These are phyloP conservation scores for Flexamia atlantica DNA, from an alignment of 2,888 invertebrate genomes.

Conservation along the genomic window DNA sequence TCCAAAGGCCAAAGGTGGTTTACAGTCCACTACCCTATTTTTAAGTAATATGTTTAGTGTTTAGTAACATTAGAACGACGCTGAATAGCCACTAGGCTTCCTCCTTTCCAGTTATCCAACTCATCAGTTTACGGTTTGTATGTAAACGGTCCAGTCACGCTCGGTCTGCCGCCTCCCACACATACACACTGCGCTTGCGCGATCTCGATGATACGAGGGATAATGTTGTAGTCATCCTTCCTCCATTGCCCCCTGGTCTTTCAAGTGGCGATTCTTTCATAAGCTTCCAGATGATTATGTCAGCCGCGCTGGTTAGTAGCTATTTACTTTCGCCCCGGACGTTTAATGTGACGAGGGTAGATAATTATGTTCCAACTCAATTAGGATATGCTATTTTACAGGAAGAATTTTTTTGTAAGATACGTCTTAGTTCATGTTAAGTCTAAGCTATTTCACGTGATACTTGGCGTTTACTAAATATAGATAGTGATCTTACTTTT, in stretches of 20 bases:
- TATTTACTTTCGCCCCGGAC: too few relatives aligned
- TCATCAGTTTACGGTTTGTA: neutral
- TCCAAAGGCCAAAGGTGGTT: too few relatives aligned
- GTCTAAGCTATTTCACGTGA: too few relatives aligned
- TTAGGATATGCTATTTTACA: too few relatives aligned
- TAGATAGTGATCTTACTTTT: too few relatives aligned
- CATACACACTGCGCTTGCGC: neutral
- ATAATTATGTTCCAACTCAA: too few relatives aligned
- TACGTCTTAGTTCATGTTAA: too few relatives aligned
- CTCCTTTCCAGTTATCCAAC: slow-evolving; percentile 47
- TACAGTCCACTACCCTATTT: neutral
- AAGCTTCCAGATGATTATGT: neutral
- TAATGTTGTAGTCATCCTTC: slow-evolving; percentile 3
- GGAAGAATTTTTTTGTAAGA: too few relatives aligned
- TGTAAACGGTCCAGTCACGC: slow-evolving; percentile 38
- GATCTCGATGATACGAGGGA: neutral
- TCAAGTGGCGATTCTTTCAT: slow-evolving; percentile 2
- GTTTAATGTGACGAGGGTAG: too few relatives aligned
- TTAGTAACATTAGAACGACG: too few relatives aligned
- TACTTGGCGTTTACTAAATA: too few relatives aligned
- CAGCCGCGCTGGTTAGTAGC: neutral
- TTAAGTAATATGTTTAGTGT: too few relatives aligned
- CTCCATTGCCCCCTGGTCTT: neutral
- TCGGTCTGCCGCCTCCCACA: neutral
- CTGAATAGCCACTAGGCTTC: slow-evolving; percentile 11